Evolutionary conservation across 2,888 invertebrate genomes (phyloP).

Genomic region (Agriopis marginaria): DNA sequence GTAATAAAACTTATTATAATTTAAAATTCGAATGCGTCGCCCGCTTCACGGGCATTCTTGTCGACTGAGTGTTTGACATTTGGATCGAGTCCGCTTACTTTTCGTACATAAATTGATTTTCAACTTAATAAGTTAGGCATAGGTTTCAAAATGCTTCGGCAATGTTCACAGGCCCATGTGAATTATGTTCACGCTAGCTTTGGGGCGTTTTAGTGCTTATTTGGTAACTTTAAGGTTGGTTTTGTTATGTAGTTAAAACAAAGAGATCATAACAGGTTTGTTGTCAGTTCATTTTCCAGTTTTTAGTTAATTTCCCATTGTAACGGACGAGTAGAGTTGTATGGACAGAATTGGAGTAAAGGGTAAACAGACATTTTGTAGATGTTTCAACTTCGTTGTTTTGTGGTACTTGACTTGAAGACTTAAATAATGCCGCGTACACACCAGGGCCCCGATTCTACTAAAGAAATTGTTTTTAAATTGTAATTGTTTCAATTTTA

Average conservation of each 20-base stretch:
- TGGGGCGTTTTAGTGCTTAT: conserved; percentile 26
- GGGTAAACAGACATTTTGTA: background rate
- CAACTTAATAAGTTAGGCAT: background rate
- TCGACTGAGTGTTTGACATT: conserved; percentile 53
- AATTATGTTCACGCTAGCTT: conserved; percentile 14
- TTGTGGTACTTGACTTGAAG: background rate
- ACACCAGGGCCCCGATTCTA: too few species aligned
- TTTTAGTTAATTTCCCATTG: conserved; percentile 33
- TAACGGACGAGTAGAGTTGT: conserved; percentile 16
- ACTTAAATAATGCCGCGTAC: too few species aligned
- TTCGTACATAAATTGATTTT: conserved; percentile 27
- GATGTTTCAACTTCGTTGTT: background rate
- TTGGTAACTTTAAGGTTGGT: background rate
- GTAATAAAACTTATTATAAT: conserved; percentile 22
- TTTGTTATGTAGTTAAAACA: conserved; percentile 27
- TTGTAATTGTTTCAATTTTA: too few species aligned
- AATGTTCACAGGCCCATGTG: conserved; percentile 5
- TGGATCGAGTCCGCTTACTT: conserved; percentile 39
- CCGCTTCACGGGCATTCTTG: conserved; percentile 54
- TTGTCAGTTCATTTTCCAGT: conserved; percentile 32
- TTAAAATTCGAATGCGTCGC: conserved; percentile 40
- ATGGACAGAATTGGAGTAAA: background rate
- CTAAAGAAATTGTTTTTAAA: too few species aligned
- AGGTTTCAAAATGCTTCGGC: conserved; percentile 35
- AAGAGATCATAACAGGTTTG: conserved; percentile 40